Evolutionary conservation across 2,888 invertebrate genomes (phyloP).

Genomic region (Nomada ruficornis): DNA sequence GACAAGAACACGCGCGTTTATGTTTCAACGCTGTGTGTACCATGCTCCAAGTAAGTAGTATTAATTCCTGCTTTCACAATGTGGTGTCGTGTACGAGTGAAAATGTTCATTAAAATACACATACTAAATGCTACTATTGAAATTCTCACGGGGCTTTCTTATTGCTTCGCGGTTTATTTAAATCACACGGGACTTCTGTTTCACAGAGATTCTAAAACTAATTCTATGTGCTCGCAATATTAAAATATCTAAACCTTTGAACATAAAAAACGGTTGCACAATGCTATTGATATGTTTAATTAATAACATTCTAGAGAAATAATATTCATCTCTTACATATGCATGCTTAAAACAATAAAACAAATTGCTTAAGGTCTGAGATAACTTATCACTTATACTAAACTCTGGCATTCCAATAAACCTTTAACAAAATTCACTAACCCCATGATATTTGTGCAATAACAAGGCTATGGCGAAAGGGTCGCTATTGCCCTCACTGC

Average conservation of each 20-base stretch:
- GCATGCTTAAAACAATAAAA: constrained; percentile 6
- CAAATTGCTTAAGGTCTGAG: constrained; percentile 27
- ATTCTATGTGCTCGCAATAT: constrained; percentile 18
- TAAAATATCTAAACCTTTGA: constrained; percentile 22
- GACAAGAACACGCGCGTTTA: constrained; percentile 84
- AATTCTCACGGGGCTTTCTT: constrained; percentile 55
- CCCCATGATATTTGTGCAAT: constrained; percentile 78
- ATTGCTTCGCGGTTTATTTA: constrained; percentile 55
- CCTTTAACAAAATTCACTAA: constrained; percentile 73
- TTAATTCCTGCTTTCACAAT: constrained; percentile 22
- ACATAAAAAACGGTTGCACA: background rate
- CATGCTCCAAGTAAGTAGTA: constrained; percentile 88
- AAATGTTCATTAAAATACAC: constrained; percentile 35
- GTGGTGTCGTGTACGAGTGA: constrained; percentile 30
- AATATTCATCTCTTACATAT: background rate
- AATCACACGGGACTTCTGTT: constrained; percentile 36
- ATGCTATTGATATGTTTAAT: constrained; percentile 10
- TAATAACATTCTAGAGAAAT: background rate
- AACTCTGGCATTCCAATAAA: constrained; percentile 31
- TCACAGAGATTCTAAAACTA: constrained; percentile 17
- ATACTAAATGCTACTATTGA: constrained; percentile 39
- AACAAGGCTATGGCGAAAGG: constrained; percentile 89
- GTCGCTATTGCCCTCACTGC: constrained; percentile 90
- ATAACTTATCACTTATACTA: constrained; percentile 30
- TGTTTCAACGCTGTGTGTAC: constrained; percentile 87